Base-by-base conservation (phyloP, 2,797 vertebrate genomes). In the Myotis daubentonii region DNA sequence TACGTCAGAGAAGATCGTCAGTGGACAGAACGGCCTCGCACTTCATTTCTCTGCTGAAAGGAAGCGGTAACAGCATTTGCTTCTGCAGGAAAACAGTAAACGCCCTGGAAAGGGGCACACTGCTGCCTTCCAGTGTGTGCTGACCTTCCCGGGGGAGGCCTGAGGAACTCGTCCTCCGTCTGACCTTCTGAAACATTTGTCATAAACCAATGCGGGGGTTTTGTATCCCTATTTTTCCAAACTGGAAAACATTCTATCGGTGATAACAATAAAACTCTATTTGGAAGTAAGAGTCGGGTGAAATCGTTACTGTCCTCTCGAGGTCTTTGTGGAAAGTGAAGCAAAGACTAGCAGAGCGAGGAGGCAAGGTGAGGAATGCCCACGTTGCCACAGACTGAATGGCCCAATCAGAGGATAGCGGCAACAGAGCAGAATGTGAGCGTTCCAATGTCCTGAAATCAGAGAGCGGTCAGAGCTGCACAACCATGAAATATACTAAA, bases 191-290 rank as follows among this genome's bases (percentile, higher is more conserved):
- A 92, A 79, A 71, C 47, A 41, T 85, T 75, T 53, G 20, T 84
- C 81, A n/a, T 17, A 66, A 55, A 78, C 38, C 49, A 33, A 5
- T 23, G 6, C 5, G 62, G 5, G 36, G 5, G 36, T 76, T 62
- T 84, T 95, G 6, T 87, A 86, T 71, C 23, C 41, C 25, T 74
- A 17, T 92, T 93, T 78, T 38, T 13, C 33, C 57, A 93, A 74
- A 86, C 10, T 94, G 19, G 95, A 94, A 94, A 85, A 30, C 86
- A 84, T 70, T 88, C 51, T 72, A 83, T 30, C 22, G 57, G 44
- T 38, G 9, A 11, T 76, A 89, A 91, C 33, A 93, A 62, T 22
- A 85, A 86, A 82, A 91, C 5, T 33, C 9, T 70, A 82, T 51
- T 53, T 83, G 47, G 20, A 88, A 74, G 41, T 60, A 92, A 60